Percentiles rank a stretch among this genome's conserved stretches.
Evolutionary conservation across 2,797 vertebrate genomes (phyloP).

Genomic region (Lacerta bilineata): DNA sequence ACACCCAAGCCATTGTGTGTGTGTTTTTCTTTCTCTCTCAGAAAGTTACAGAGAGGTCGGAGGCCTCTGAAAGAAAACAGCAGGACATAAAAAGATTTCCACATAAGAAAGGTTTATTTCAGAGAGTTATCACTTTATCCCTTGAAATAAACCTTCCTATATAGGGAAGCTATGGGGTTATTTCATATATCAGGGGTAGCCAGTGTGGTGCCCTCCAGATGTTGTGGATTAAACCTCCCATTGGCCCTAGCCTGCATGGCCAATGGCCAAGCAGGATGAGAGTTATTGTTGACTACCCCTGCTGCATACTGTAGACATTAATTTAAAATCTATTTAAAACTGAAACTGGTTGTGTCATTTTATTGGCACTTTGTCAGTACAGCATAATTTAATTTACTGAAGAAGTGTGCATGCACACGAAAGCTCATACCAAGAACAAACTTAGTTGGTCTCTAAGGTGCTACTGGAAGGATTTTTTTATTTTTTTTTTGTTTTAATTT

Average conservation of each 20-base stretch:
- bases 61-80: conserved; percentile 37
- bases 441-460: too few relatives aligned
- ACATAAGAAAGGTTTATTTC: neutral
- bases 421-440: too few relatives aligned
- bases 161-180: neutral
- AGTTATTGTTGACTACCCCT: too few relatives aligned
- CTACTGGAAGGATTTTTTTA: too few relatives aligned
- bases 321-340: neutral
- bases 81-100: neutral
- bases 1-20: conserved; percentile 39
- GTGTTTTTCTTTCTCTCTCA: neutral
- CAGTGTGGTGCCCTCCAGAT: too few relatives aligned
- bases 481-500: neutral
- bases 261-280: too few relatives aligned
- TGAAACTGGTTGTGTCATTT: neutral
- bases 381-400: neutral
- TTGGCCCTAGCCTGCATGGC: too few relatives aligned
- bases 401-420: too few relatives aligned
- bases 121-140: neutral
- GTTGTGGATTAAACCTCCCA: too few relatives aligned
- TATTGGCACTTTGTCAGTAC: neutral
- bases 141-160: neutral
- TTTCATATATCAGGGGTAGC: neutral
- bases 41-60: conserved; percentile 28
- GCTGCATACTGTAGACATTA: too few relatives aligned